Conservation (phyloP, 2,888 invertebrate genomes). For the Polyploca ridens region DNA sequence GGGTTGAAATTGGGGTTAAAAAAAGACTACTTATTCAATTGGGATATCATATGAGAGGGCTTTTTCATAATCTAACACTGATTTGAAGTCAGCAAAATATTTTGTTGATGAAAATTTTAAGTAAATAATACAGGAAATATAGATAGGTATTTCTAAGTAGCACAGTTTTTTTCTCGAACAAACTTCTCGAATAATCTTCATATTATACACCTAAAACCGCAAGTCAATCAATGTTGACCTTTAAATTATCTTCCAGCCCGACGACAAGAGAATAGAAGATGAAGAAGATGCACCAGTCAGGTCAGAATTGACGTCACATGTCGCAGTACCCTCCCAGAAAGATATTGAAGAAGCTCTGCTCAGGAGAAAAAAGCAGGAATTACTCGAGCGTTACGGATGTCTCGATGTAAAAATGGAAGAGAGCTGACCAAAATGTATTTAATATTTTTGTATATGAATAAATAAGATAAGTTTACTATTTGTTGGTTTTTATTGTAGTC, state of each 20-base stretch:
- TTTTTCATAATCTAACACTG: too few species aligned
- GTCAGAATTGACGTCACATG: conserved; percentile 83
- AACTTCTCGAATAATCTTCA: too few species aligned
- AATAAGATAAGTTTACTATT: conserved; percentile 9
- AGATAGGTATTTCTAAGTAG: too few species aligned
- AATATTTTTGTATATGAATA: conserved; percentile 10
- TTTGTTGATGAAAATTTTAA: too few species aligned
- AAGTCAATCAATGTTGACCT: not conserved
- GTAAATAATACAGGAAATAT: too few species aligned
- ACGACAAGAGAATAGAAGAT: conserved; percentile 71
- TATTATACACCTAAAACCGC: too few species aligned
- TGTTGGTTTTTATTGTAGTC: not conserved
- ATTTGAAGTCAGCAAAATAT: too few species aligned
- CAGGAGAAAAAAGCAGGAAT: conserved; percentile 95
- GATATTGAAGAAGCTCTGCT: conserved; percentile 97
- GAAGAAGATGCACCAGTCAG: conserved; percentile 51
- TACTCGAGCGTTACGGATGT: conserved; percentile 92
- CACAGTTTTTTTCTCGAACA: too few species aligned
- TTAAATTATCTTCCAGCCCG: conserved; percentile 56
- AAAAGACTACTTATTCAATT: too few species aligned
- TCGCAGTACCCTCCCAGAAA: conserved; percentile 96
- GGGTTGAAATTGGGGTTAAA: too few species aligned
- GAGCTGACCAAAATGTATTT: conserved; percentile 57
- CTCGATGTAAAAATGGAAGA: conserved; percentile 74
- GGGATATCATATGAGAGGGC: too few species aligned